Evolutionary conservation across 2,113 vertebrate species (phyloP).

Genomic region (Coreoperca whiteheadi): DNA sequence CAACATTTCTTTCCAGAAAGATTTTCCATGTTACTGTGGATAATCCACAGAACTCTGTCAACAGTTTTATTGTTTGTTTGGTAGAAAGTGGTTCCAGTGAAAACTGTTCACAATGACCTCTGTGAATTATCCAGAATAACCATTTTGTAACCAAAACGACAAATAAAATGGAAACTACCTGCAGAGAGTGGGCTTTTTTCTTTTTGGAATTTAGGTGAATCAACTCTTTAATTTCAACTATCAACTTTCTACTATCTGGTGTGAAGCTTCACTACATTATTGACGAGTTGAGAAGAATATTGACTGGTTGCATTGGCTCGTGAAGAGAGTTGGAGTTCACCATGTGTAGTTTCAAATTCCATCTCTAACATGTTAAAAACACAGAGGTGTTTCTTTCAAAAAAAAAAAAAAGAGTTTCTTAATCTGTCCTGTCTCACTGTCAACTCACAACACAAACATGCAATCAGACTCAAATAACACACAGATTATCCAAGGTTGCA

Average conservation of each 20-base stretch:
- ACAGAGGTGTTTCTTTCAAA: not conserved
- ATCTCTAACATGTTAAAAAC: not conserved
- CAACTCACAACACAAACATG: not conserved
- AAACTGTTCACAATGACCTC: not conserved
- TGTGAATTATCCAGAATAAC: not conserved
- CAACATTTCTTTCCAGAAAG: not conserved
- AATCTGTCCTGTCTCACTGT: not conserved
- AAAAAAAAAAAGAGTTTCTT: not conserved
- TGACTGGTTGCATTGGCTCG: constrained; percentile 10
- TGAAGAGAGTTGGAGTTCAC: constrained; percentile 4
- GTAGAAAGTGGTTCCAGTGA: not conserved
- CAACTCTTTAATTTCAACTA: not conserved
- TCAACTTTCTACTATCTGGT: too few relatives aligned
- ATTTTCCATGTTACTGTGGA: not conserved
- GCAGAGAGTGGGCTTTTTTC: too few relatives aligned
- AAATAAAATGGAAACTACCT: not conserved
- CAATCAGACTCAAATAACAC: not conserved
- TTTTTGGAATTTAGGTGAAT: not conserved
- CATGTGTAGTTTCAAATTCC: not conserved
- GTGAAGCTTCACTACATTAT: not conserved
- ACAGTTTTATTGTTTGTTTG: not conserved
- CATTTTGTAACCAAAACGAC: too few relatives aligned
- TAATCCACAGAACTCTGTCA: not conserved
- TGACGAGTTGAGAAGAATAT: constrained; percentile 16
- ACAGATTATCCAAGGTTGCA: not conserved